Evolutionary conservation across 1,140 invertebrate species (phyloP), one percentile per base, ranked within the genome.

Genomic region (Hetaerina americana): DNA sequence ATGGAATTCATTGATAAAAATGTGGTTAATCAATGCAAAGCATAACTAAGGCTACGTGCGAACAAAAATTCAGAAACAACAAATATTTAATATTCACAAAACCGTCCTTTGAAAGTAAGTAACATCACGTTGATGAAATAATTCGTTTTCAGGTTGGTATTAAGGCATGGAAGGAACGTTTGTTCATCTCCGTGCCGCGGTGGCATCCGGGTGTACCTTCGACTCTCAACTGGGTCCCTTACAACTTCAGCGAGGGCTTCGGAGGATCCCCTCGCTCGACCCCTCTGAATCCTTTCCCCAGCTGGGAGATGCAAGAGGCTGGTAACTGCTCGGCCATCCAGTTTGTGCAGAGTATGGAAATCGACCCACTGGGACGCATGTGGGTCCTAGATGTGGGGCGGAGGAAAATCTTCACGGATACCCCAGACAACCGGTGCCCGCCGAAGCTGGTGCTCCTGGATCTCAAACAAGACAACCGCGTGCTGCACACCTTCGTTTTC

Each of bases 281-380:
- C 40, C 40, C 40, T 10, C 70, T 70, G 70, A 57, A 18, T 24
- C 70, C 70, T 6, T 70, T 70, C 12, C 70, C 70, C 22, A 70
- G 15, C 28, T 70, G 70, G 70, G 28, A 70, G 26, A 24, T 40
- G n/a, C 70, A 70, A 49, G 28, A 70, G 1, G n/a, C 22, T n/a
- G 28, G 28, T 25, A 70, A 70, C 31, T 70, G 70, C 31, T 49
- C 29, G 5, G 49, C 29, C 0, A 40, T 70, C 26, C 70, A 70
- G 31, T 31, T 18, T 22, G 27, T 70, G 12, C 70, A 70, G 27
- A 29, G 70, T 24, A 70, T 70, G 70, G 70, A 70, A 26, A 70
- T 70, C 0, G 70, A 70, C 28, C n/a, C 26, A 18, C 22, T 6
- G 5, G 70, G 70, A 8, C 29, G 70, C 5, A 57, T 70, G 70